Evolutionary conservation across 2,113 vertebrate species (phyloP), one percentile per base, ranked within the genome.

Genomic region (Nematolebias whitei): DNA sequence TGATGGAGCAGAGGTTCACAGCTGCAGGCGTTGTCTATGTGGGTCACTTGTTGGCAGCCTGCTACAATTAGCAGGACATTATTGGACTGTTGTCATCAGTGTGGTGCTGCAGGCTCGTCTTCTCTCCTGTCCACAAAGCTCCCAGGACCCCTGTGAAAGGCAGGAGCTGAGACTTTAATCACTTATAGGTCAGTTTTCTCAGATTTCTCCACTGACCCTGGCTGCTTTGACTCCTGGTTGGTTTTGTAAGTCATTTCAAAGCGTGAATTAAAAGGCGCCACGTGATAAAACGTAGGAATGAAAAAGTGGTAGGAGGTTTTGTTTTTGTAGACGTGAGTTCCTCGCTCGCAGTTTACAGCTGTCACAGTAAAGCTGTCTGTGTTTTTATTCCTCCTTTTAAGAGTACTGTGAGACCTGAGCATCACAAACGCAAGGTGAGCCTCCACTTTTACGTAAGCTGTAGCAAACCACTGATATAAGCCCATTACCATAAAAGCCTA

Each of bases 391-490:
- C 73, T 82, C 64, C 71, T 83, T 50, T 84, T 64, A 89, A 90
- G 89, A 90, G 84, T 79, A 81, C 82, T 83, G 75, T 84, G 86
- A 88, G 86, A 77, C 87, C 86, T 63, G 88, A 88, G 58, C 87
- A 85, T 59, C 87, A 89, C 10, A 91, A 91, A 79, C 86, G 78
- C 72, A 91, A 91, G 89, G 89, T 91, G 89, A 89, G 89, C 71
- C 58, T 76, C 71, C 68, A 81, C 65, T 78, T 56, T 69, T 45
- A 74, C 69, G 83, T 74, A 61, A 77, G 75, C 60, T 50, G 49
- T 61, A 60, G 79, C 18, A 18, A 32, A 49, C 67, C 26, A 60
- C 63, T 70, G 56, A 70, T 68, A 50, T 47, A 8, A 74, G 74
- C 63, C 62, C 74, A 55, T 79, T 44, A 71, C 74, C 53, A 24